Conservation (phyloP, 2,113 vertebrate species). For the Myiozetetes cayanensis region DNA sequence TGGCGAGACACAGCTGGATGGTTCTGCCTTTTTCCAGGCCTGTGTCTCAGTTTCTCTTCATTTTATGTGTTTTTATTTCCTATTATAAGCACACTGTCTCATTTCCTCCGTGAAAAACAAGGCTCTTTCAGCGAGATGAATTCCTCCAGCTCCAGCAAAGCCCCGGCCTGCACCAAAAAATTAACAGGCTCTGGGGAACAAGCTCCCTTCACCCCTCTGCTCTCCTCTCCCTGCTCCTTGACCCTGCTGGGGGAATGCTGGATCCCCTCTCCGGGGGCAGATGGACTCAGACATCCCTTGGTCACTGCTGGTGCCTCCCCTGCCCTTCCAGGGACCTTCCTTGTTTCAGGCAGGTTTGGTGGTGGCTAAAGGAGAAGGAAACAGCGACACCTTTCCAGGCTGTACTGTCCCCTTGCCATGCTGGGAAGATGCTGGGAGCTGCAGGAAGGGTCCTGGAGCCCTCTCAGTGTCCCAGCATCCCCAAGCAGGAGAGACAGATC, state of each 20-base stretch:
- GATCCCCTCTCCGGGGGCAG: not conserved
- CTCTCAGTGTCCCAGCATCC: not conserved
- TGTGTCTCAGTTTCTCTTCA: not conserved
- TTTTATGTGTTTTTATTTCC: conserved; percentile 55
- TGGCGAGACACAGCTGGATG: conserved; percentile 14
- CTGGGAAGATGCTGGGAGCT: not conserved
- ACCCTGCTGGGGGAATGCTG: not conserved
- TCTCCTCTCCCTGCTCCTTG: not conserved
- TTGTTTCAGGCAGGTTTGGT: not conserved
- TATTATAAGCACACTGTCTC: conserved; percentile 10
- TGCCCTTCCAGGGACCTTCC: not conserved
- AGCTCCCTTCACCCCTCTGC: not conserved
- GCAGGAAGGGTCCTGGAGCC: not conserved
- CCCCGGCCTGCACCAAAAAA: not conserved
- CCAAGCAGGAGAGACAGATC: not conserved
- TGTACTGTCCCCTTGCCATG: not conserved
- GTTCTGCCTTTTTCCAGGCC: conserved; percentile 41
- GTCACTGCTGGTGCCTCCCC: not conserved
- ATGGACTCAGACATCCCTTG: not conserved
- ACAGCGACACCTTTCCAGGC: not conserved
- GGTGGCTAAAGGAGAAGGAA: not conserved
- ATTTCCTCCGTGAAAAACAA: conserved; percentile 53
- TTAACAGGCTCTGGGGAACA: not conserved
- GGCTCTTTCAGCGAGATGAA: not conserved
- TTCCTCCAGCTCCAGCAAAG: not conserved